Evolutionary conservation across 2,888 invertebrate genomes (phyloP).

Genomic region (Sphaeridia pumilis): DNA sequence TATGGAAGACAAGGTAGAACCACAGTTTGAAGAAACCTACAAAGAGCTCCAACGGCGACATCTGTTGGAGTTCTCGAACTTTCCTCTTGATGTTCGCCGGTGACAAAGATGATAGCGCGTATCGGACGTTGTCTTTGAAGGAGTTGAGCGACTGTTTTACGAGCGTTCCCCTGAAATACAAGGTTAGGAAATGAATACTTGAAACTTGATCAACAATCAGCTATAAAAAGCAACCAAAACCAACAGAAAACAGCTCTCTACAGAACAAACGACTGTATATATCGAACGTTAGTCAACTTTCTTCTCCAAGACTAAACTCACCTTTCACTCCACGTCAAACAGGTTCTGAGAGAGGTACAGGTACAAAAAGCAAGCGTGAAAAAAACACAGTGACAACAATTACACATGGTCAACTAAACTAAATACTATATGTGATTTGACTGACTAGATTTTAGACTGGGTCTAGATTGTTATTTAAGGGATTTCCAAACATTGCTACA

Average conservation of each 20-base stretch:
- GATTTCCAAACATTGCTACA: neutral
- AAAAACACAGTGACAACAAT: neutral
- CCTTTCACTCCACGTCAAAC: constrained; percentile 29
- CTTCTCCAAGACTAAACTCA: too few relatives aligned
- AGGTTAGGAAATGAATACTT: neutral
- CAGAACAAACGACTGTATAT: neutral
- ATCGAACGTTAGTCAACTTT: neutral
- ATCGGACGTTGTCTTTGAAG: constrained; percentile 66
- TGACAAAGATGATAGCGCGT: constrained; percentile 68
- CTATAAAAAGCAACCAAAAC: neutral
- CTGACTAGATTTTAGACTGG: too few relatives aligned
- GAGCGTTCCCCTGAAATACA: constrained; percentile 55
- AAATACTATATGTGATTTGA: too few relatives aligned
- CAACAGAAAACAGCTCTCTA: neutral
- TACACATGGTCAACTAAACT: neutral
- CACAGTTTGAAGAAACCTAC: constrained; percentile 80
- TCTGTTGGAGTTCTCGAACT: constrained; percentile 75
- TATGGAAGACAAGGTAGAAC: constrained; percentile 68
- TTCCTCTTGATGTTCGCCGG: constrained; percentile 82
- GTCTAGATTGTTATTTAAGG: neutral
- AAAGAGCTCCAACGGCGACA: constrained; percentile 74
- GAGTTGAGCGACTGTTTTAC: constrained; percentile 69
- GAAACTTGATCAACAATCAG: neutral
- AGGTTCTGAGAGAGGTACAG: constrained; percentile 15
- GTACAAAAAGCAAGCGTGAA: neutral